Evolutionary conservation across 2,888 invertebrate species (phyloP).

Genomic region (Branchipolynoe longqiensis): DNA sequence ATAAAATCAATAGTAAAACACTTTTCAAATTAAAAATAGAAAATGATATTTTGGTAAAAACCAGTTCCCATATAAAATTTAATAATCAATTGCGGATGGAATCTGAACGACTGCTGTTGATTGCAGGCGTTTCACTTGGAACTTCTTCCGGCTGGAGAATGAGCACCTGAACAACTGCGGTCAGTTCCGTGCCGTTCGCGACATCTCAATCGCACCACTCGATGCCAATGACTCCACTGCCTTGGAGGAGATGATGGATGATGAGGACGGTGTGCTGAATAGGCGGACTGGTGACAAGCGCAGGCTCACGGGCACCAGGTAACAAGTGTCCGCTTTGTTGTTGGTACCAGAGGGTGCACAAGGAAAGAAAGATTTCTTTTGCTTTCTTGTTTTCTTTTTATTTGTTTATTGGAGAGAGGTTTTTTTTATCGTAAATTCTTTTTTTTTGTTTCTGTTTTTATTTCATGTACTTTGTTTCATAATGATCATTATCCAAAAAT

Average conservation of each 20-base stretch:
- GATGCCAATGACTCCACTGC: conserved; percentile 92
- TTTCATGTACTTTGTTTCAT: too few relatives aligned
- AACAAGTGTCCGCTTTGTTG: not conserved
- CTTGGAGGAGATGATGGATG: conserved; percentile 95
- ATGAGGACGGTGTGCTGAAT: conserved; percentile 92
- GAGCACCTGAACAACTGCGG: conserved; percentile 99
- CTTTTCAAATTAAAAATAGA: too few relatives aligned
- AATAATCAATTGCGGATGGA: too few relatives aligned
- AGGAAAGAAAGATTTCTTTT: not conserved
- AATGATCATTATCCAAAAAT: too few relatives aligned
- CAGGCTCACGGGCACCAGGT: conserved; percentile 35
- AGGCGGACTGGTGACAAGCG: conserved; percentile 70
- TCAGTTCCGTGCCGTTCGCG: conserved; percentile 96
- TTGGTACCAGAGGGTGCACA: not conserved
- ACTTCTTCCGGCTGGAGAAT: conserved; percentile 99
- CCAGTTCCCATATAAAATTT: too few relatives aligned
- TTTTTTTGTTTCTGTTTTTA: too few relatives aligned
- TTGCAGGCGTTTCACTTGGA: conserved; percentile 94
- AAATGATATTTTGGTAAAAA: too few relatives aligned
- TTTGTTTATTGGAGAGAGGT: not conserved
- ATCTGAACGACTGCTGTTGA: too few relatives aligned
- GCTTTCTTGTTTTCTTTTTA: not conserved
- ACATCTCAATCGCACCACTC: conserved; percentile 86
- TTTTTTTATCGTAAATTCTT: too few relatives aligned
- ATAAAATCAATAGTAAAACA: too few relatives aligned